A percentile compares a stretch with the other conserved stretches of the same genome.
Evolutionary conservation across 2,888 invertebrate genomes (phyloP).

Genomic region (Protonemura montana): DNA sequence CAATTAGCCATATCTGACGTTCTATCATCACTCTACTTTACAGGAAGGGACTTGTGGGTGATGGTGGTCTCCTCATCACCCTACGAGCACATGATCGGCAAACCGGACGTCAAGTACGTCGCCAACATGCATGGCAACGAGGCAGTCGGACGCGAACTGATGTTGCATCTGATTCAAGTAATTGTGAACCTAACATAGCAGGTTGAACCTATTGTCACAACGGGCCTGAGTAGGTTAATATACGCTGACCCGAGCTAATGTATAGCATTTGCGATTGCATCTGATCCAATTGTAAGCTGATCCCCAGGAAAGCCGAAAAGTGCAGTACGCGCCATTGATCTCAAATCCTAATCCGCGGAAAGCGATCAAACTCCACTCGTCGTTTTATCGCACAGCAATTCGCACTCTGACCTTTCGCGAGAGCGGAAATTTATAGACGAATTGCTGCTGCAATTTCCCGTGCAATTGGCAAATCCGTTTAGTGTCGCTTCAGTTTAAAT

Average conservation of each 20-base stretch:
- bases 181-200: conserved; percentile 52
- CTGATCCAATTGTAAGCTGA: not conserved
- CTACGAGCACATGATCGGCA: conserved; percentile 90
- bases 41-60: conserved; percentile 92
- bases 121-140: conserved; percentile 99
- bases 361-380: not conserved
- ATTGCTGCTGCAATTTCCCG: not conserved
- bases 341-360: not conserved
- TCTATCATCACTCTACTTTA: conserved; percentile 43
- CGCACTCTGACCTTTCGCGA: not conserved
- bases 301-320: not conserved
- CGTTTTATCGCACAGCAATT: not conserved
- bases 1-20: not conserved
- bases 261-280: not conserved
- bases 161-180: conserved; percentile 89
- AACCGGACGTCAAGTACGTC: conserved; percentile 97
- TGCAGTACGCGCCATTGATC: not conserved
- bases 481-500: not conserved
- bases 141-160: conserved; percentile 92
- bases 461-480: not conserved
- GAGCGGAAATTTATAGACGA: not conserved
- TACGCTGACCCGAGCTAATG: not conserved
- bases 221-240: not conserved
- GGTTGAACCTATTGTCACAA: not conserved
- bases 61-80: conserved; percentile 91